Conservation (phyloP, 2,113 vertebrate genomes). For the Protobothrops flavoviridis region DNA sequence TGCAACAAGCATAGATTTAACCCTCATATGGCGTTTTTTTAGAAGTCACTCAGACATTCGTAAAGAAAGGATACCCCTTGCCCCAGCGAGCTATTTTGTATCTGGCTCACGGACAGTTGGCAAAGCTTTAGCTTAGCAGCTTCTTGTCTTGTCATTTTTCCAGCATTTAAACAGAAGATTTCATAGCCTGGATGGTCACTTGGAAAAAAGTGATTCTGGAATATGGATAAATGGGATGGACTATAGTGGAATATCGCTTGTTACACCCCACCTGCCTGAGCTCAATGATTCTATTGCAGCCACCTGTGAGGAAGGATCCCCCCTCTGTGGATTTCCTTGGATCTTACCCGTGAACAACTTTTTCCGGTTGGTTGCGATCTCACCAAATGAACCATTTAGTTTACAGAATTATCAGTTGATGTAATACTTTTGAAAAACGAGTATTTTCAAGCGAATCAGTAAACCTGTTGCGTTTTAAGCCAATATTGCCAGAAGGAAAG, state of each 20-base stretch:
- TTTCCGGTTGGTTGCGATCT: conserved; percentile 77
- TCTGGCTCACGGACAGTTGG: not conserved
- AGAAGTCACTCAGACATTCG: not conserved
- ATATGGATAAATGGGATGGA: conserved; percentile 97
- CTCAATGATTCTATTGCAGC: conserved; percentile 87
- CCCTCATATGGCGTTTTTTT: not conserved
- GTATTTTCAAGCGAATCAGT: not conserved
- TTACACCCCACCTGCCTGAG: conserved; percentile 86
- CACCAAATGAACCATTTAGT: not conserved
- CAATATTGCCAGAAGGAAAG: not conserved
- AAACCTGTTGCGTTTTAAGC: not conserved
- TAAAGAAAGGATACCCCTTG: not conserved
- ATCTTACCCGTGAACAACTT: conserved; percentile 92
- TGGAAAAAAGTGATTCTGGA: conserved; percentile 87
- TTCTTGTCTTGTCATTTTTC: conserved; percentile 16
- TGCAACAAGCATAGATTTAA: not conserved
- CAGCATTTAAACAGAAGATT: conserved; percentile 88
- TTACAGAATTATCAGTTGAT: not conserved
- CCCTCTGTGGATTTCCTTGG: conserved; percentile 94
- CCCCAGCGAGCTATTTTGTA: not conserved
- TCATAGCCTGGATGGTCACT: conserved; percentile 80
- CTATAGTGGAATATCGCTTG: conserved; percentile 86
- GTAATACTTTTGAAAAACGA: not conserved
- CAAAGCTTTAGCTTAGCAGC: not conserved
- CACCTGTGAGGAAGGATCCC: conserved; percentile 78